Evolutionary conservation across 2,888 invertebrate species (phyloP).

Genomic region (Atherix ibis): DNA sequence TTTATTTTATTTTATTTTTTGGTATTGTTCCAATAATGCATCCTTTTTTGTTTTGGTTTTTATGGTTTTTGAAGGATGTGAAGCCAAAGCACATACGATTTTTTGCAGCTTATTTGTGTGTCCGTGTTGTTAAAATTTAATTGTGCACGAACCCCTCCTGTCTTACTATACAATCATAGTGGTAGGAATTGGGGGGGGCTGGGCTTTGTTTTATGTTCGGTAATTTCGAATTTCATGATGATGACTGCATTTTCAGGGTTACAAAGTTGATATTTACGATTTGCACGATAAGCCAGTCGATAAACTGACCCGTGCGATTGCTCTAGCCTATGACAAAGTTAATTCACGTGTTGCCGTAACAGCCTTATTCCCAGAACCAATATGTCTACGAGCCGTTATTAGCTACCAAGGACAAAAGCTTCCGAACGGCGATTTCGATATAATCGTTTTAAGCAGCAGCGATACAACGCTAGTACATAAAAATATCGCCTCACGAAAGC

Average conservation of each 20-base stretch:
- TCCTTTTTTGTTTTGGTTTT: too few relatives aligned
- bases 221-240: too few relatives aligned
- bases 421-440: slow-evolving; percentile 82
- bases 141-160: too few relatives aligned
- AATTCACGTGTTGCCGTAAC: slow-evolving; percentile 63
- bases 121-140: too few relatives aligned
- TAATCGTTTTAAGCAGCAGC: slow-evolving; percentile 72
- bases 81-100: too few relatives aligned
- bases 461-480: slow-evolving; percentile 75
- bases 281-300: slow-evolving; percentile 43
- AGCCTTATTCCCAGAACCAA: slow-evolving; percentile 62
- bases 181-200: too few relatives aligned
- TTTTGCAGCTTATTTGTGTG: too few relatives aligned
- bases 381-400: slow-evolving; percentile 68
- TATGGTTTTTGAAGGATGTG: too few relatives aligned
- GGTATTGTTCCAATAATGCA: too few relatives aligned
- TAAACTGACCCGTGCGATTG: slow-evolving; percentile 38
- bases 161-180: too few relatives aligned
- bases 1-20: too few relatives aligned
- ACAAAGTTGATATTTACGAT: slow-evolving; percentile 41
- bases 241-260: slow-evolving; percentile 50
- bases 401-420: slow-evolving; percentile 57
- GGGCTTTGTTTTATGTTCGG: too few relatives aligned
- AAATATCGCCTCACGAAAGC: slow-evolving; percentile 69
- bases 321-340: slow-evolving; percentile 59